Conservation (phyloP, 2,797 vertebrate genomes). For the Naso thynnoides region DNA sequence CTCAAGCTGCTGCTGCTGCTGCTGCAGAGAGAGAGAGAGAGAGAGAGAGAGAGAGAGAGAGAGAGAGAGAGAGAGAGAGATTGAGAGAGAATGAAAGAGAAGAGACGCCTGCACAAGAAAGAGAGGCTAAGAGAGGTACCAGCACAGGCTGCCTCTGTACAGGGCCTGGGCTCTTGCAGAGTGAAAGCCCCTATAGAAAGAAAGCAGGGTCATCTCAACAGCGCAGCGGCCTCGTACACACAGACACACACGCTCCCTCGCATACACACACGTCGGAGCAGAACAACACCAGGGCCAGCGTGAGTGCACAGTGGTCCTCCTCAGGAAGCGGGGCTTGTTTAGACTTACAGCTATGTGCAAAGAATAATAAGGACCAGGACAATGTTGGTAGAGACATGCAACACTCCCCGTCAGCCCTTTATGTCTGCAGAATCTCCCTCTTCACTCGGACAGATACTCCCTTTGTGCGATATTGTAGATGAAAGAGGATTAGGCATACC, state of each 20-base stretch:
- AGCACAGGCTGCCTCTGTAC: constrained; percentile 76
- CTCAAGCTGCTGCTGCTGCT: constrained; percentile 82
- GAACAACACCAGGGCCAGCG: constrained; percentile 80
- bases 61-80: constrained; percentile 40
- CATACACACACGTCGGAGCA: constrained; percentile 59
- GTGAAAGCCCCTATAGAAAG: constrained; percentile 86
- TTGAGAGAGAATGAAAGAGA: constrained; percentile 71
- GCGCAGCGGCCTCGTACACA: constrained; percentile 59
- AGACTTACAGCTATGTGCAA: constrained; percentile 83
- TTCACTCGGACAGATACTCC: constrained; percentile 72
- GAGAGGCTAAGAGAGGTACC: constrained; percentile 78
- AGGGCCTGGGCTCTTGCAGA: constrained; percentile 81
- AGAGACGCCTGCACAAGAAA: constrained; percentile 78
- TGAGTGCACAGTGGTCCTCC: constrained; percentile 79
- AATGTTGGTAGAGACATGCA: constrained; percentile 83
- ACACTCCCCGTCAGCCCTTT: constrained; percentile 75
- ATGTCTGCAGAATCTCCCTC: constrained; percentile 78
- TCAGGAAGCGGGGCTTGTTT: constrained; percentile 85
- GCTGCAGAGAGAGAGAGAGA: constrained; percentile 34
- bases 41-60: constrained; percentile 9
- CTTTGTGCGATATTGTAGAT: constrained; percentile 79
- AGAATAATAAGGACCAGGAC: constrained; percentile 84
- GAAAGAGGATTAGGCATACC: constrained; percentile 84
- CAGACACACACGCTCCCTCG: constrained; percentile 25
- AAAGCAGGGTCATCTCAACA: constrained; percentile 82